Conservation (phyloP, 2,888 invertebrate species). For the Spilarctia lutea region DNA sequence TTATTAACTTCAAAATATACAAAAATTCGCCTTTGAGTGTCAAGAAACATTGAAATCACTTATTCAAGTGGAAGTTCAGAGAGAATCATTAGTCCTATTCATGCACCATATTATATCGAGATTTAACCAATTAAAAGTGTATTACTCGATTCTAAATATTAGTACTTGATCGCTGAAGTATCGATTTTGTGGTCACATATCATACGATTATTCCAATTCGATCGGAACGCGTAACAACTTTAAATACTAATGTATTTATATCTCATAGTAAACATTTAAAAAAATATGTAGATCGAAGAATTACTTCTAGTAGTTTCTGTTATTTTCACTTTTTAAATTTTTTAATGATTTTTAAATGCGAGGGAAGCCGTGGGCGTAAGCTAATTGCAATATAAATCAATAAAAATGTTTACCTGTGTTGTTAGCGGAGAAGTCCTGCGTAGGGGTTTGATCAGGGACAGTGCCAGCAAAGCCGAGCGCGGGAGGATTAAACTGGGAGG, state of each 20-base stretch:
- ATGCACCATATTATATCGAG: background rate
- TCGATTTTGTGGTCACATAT: background rate
- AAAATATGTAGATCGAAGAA: no score
- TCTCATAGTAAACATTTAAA: no score
- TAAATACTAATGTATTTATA: background rate
- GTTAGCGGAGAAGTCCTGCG: constrained; percentile 87
- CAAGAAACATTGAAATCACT: background rate
- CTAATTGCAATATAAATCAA: no score
- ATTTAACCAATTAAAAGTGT: background rate
- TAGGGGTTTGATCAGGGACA: constrained; percentile 88
- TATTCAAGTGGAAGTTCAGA: background rate
- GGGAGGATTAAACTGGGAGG: constrained; percentile 91
- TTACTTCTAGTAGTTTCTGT: no score
- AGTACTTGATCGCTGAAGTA: background rate
- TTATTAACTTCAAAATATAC: background rate
- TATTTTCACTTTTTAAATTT: no score
- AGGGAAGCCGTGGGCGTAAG: no score
- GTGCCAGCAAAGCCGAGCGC: constrained; percentile 90
- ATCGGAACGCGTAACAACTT: background rate
- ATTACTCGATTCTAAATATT: background rate
- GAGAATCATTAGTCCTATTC: no score
- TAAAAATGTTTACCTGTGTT: constrained; percentile 78
- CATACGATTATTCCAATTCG: background rate
- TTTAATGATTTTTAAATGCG: no score
- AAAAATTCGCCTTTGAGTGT: background rate